Conservation (phyloP, 2,888 invertebrate species). For the Coleophora flavipennella region DNA sequence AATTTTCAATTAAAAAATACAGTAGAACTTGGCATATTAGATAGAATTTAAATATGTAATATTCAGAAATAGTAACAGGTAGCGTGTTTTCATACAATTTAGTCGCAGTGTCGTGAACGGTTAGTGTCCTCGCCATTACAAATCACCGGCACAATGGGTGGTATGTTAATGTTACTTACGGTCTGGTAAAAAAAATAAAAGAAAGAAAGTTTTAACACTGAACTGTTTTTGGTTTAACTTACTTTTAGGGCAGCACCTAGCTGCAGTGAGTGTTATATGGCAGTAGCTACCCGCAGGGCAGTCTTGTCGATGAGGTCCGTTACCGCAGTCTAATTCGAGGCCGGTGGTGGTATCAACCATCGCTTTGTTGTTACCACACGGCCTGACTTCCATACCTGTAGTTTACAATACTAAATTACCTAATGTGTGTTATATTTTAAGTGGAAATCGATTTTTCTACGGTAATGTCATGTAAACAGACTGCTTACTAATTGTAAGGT, state of each 20-base stretch:
- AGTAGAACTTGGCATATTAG: conserved; percentile 15
- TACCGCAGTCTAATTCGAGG: conserved; percentile 86
- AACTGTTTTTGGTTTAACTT: conserved; percentile 18
- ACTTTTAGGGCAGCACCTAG: conserved; percentile 91
- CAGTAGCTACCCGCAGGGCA: conserved; percentile 91
- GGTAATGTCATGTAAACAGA: no score
- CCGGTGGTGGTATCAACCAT: conserved; percentile 79
- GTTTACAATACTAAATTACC: conserved; percentile 3
- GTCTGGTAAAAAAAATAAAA: conserved; percentile 18
- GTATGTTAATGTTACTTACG: conserved; percentile 20
- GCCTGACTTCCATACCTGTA: conserved; percentile 85
- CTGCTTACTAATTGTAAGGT: background rate
- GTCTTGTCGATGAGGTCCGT: conserved; percentile 82
- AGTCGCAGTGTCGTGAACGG: conserved; percentile 45
- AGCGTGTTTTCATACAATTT: conserved; percentile 64
- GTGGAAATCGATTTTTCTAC: no score
- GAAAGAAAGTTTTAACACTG: conserved; percentile 3
- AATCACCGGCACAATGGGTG: conserved; percentile 40
- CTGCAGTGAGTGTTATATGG: conserved; percentile 86
- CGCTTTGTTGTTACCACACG: conserved; percentile 86
- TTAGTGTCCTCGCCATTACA: conserved; percentile 54
- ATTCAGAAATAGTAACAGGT: conserved; percentile 20
- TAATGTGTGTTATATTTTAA: no score
- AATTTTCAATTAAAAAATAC: no score
- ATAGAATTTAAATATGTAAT: conserved; percentile 23